A percentile compares a stretch with the other conserved stretches of the same genome.
phyloP scores from a whole-genome alignment of 2,113 vertebrate species.

The Psettodes erumei region DNA sequence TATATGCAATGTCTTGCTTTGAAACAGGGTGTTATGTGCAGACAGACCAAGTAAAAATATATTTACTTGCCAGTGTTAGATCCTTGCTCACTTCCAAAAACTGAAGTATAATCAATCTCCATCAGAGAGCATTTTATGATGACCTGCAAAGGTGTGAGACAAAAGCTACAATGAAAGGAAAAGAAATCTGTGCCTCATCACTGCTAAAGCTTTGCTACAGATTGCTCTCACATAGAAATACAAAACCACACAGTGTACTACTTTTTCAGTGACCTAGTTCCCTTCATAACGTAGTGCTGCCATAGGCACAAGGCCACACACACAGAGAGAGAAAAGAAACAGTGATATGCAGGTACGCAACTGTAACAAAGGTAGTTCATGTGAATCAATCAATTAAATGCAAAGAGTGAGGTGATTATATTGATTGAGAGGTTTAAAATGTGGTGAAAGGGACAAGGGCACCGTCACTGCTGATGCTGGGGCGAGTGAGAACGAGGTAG shows the following conservation, averaged over 20 bases:
- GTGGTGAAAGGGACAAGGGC: not conserved
- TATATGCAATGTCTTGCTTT: not conserved
- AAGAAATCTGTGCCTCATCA: not conserved
- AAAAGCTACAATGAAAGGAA: not conserved
- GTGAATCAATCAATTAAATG: slow-evolving; percentile 2
- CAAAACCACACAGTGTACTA: slow-evolving; percentile 47
- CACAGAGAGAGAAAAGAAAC: not conserved
- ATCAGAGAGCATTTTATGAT: not conserved
- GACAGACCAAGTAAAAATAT: not conserved
- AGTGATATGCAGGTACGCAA: slow-evolving; percentile 6
- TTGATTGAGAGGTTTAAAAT: slow-evolving; percentile 12
- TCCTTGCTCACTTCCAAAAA: not conserved
- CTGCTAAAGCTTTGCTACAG: slow-evolving; percentile 25
- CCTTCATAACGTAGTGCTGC: slow-evolving; percentile 35
- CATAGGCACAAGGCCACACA: slow-evolving; percentile 12
- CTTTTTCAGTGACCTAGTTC: slow-evolving; percentile 76
- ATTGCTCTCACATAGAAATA: slow-evolving; percentile 24
- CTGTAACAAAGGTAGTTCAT: not conserved
- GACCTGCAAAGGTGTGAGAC: not conserved
- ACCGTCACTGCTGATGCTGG: slow-evolving; percentile 11
- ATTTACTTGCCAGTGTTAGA: not conserved
- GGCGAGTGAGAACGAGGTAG: slow-evolving; percentile 27
- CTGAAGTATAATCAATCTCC: not conserved
- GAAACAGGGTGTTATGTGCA: not conserved
- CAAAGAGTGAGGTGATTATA: not conserved